A percentile compares a stretch with the other conserved stretches of the same genome.
Evolutionary conservation across 1,140 invertebrate species (phyloP).

Genomic region (Eupeodes corollae): DNA sequence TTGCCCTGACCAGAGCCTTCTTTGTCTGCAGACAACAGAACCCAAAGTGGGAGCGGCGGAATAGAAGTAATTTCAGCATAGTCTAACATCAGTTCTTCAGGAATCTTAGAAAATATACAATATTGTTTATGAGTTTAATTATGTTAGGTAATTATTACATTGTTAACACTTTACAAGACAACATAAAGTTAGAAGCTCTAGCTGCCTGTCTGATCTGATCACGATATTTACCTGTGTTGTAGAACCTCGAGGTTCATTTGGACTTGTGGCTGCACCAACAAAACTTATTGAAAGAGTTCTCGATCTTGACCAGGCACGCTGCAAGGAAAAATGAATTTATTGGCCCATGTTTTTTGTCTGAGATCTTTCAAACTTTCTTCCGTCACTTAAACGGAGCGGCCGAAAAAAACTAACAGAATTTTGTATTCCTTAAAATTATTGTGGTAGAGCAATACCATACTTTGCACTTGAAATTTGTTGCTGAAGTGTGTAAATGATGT

Average conservation of each 20-base stretch:
- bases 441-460: too few relatives aligned
- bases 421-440: too few relatives aligned
- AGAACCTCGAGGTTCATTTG: slow-evolving; percentile 47
- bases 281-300: slow-evolving; percentile 80
- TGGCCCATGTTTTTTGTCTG: too few relatives aligned
- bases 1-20: slow-evolving; percentile 51
- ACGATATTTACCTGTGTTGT: slow-evolving; percentile 36
- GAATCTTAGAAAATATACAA: slow-evolving; percentile 35
- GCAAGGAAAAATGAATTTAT: slow-evolving; percentile 24
- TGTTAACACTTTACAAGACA: not conserved
- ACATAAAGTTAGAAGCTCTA: not conserved
- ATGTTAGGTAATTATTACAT: not conserved
- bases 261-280: slow-evolving; percentile 52
- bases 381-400: too few relatives aligned
- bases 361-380: too few relatives aligned
- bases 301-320: slow-evolving; percentile 70
- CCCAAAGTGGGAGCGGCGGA: slow-evolving; percentile 91
- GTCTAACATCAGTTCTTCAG: slow-evolving; percentile 80
- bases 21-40: slow-evolving; percentile 84
- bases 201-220: not conserved
- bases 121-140: not conserved
- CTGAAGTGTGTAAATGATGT: too few relatives aligned
- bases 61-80: slow-evolving; percentile 95
- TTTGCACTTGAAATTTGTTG: too few relatives aligned
- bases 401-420: too few relatives aligned